These are phyloP conservation scores for Pseudopodoces humilis DNA, from an alignment of 2,113 vertebrate species.

Conservation along the genomic window DNA sequence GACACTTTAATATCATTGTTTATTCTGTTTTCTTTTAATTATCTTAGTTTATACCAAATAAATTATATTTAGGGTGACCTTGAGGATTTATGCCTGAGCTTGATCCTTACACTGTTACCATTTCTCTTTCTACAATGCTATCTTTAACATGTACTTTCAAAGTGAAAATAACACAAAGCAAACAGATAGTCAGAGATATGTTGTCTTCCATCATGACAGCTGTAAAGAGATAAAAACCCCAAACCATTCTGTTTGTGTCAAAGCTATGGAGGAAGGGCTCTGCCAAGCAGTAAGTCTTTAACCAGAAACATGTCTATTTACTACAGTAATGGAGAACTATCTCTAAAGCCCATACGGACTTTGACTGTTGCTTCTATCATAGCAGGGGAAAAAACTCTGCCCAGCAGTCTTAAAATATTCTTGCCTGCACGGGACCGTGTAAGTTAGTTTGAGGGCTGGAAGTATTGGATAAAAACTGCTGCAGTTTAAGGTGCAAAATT, in stretches of 20 bases:
- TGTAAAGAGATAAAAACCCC: background rate
- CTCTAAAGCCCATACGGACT: background rate
- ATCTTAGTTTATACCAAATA: background rate
- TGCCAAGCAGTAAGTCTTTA: background rate
- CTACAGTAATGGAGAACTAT: background rate
- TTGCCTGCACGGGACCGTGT: background rate
- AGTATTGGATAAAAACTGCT: background rate
- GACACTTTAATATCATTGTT: background rate
- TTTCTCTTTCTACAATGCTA: background rate
- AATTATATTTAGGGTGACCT: background rate
- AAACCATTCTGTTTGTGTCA: background rate
- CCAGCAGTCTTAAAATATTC: background rate
- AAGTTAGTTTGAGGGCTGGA: background rate
- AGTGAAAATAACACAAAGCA: background rate
- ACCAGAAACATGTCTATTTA: background rate
- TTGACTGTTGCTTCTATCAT: background rate
- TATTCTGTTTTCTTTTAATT: background rate
- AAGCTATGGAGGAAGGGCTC: background rate
- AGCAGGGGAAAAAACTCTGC: background rate
- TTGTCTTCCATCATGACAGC: background rate
- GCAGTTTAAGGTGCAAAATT: background rate
- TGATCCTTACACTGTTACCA: background rate
- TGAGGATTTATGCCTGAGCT: background rate
- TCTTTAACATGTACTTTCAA: background rate
- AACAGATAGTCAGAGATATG: background rate